These are phyloP conservation scores for Drosophila guanche DNA, from an alignment of 1,140 invertebrate species.

Conservation along the genomic window DNA sequence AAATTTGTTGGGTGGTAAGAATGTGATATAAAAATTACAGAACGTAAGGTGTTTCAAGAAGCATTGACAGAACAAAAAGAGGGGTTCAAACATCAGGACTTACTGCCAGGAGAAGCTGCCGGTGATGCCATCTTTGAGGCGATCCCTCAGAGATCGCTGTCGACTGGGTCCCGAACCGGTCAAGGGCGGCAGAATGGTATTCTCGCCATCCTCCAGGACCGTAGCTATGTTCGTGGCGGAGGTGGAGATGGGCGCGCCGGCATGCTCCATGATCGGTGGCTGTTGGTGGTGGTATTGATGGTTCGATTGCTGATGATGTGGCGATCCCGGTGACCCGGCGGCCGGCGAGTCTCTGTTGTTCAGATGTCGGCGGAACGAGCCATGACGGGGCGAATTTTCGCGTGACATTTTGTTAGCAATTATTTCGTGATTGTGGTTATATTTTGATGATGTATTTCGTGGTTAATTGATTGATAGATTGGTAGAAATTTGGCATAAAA, in stretches of 20 bases:
- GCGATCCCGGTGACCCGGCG: slow-evolving; percentile 57
- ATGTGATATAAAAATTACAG: slow-evolving; percentile 26
- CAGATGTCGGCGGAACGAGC: slow-evolving; percentile 70
- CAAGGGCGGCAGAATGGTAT: slow-evolving; percentile 71
- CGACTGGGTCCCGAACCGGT: slow-evolving; percentile 86
- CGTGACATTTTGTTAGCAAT: slow-evolving; percentile 70
- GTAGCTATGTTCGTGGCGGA: slow-evolving; percentile 78
- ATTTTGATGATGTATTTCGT: slow-evolving; percentile 27
- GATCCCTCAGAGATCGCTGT: slow-evolving; percentile 88
- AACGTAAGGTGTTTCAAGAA: slow-evolving; percentile 47
- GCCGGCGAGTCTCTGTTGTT: slow-evolving; percentile 70
- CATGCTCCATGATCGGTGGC: slow-evolving; percentile 78
- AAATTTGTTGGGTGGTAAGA: slow-evolving; percentile 13
- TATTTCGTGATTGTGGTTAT: slow-evolving; percentile 28
- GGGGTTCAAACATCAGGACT: slow-evolving; percentile 83
- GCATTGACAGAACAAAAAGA: slow-evolving; percentile 28
- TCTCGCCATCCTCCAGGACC: slow-evolving; percentile 75
- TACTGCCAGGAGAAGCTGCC: slow-evolving; percentile 91
- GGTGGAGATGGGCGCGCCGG: slow-evolving; percentile 71
- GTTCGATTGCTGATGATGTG: slow-evolving; percentile 60
- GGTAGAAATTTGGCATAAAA: slow-evolving; percentile 74
- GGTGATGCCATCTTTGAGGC: slow-evolving; percentile 89
- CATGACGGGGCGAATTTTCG: slow-evolving; percentile 81
- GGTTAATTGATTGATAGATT: slow-evolving; percentile 37
- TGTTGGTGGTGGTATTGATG: slow-evolving; percentile 62